Percentiles rank a stretch among this genome's conserved stretches.
Evolutionary conservation across 2,113 vertebrate species (phyloP).

Genomic region (Mesembrinibis cayennensis): DNA sequence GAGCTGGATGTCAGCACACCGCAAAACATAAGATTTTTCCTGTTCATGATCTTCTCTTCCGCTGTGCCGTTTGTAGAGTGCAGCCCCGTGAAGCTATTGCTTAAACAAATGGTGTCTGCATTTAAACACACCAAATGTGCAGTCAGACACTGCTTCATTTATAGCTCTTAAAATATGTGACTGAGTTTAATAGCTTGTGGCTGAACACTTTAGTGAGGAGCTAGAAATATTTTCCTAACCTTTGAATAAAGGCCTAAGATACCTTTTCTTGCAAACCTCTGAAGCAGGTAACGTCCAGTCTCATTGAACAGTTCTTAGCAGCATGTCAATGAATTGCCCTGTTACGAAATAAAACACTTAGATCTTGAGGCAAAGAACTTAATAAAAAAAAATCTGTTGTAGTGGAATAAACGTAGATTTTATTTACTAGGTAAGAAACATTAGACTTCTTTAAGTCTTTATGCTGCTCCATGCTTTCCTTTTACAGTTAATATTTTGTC

Average conservation of each 20-base stretch:
- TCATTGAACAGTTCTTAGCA: neutral
- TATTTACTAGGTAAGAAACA: neutral
- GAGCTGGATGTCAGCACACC: neutral
- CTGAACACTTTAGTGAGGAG: neutral
- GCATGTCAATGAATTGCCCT: neutral
- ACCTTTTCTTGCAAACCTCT: neutral
- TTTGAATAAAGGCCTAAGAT: neutral
- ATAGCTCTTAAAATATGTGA: neutral
- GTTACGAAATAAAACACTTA: slow-evolving; percentile 28
- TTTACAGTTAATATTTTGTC: neutral
- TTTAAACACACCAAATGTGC: neutral
- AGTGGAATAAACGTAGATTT: neutral
- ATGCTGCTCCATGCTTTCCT: neutral
- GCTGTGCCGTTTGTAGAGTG: too few species aligned
- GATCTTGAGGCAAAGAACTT: neutral
- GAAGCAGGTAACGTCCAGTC: neutral
- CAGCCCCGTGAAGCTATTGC: neutral
- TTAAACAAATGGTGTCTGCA: neutral
- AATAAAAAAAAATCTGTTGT: neutral
- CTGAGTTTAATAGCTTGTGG: neutral
- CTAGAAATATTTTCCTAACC: neutral
- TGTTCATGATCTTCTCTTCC: neutral
- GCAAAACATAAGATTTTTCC: neutral
- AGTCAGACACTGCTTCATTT: neutral
- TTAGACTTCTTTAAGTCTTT: neutral